Conservation (phyloP, 30 jellyfish, hydroid and myxozoan genomes). For the Clytia hemisphaerica region DNA sequence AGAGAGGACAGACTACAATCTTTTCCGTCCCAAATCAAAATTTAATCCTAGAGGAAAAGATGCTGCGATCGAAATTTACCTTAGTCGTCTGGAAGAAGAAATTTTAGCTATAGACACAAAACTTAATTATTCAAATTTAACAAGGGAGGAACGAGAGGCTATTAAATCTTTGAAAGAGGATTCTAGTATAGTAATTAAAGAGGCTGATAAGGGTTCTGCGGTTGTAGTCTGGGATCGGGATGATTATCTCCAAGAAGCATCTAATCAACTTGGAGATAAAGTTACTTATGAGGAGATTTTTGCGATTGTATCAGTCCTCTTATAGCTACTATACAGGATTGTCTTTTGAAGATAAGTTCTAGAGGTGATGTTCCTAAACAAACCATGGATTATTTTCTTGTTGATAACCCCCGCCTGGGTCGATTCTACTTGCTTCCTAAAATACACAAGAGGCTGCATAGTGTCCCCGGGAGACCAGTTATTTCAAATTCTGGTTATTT, state of each 20-base stretch:
- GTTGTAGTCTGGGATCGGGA: background rate
- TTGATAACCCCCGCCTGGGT: background rate
- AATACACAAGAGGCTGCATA: constrained; percentile 34
- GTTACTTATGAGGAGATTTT: background rate
- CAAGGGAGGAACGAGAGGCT: no score
- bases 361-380: background rate
- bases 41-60: no score
- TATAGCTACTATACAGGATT: background rate
- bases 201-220: background rate
- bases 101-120: no score
- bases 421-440: constrained; percentile 29
- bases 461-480: constrained; percentile 48
- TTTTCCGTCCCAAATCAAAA: no score
- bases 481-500: constrained; percentile 41
- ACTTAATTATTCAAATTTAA: no score
- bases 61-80: no score
- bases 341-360: background rate
- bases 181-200: background rate
- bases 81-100: no score
- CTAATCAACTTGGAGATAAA: background rate
- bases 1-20: no score
- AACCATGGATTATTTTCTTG: background rate
- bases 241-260: background rate
- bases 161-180: background rate
- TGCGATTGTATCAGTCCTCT: constrained; percentile 2